Evolutionary conservation across 2,113 vertebrate species (phyloP), one percentile per base, ranked within the genome.

Genomic region (Amphilophus citrinellus): DNA sequence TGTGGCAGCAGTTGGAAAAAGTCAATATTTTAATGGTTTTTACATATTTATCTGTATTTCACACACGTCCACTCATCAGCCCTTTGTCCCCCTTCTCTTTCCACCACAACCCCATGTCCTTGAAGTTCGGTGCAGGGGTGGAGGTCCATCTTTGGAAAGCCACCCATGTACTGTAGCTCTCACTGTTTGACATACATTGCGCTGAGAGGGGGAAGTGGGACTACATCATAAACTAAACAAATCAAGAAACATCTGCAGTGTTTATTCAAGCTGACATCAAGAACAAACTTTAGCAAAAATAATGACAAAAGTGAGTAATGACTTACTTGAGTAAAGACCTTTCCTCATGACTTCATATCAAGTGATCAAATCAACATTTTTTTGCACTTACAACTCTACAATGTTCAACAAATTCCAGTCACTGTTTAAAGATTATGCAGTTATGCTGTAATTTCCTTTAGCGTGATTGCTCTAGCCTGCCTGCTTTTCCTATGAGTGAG

Each of bases 151-250:
- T 79, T 22, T 73, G 62, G 56, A 63, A 86, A 89, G 86, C 91
- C 92, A 94, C 91, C 89, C 93, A 94, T 66, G 86, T 24, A 24
- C 24, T 24, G 24, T 79, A 89, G 93, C 17, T 68, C 82, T 53
- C 61, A 53, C 44, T 22, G 84, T 58, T 42, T 32, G 83, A 91
- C 4, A 56, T 59, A 44, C 83, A 53, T 44, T 60, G 81, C 14
- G 18, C 73, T 8, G 61, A 57, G 75, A 83, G 82, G 91, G 6
- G 86, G 87, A 91, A 84, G 88, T 73, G 84, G 71, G 77, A 47
- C 86, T 87, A 32, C 84, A 91, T 78, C 79, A 77, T 60, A 85
- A 91, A 82, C 88, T 85, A 90, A 93, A 94, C 91, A 91, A 90
- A 95, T 86, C 80, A 87, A 90, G 91, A 90, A 90, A 91, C 86